Evolutionary conservation across 2,888 invertebrate genomes (phyloP), one percentile per base, ranked within the genome.

Genomic region (Drosophila neutralis): DNA sequence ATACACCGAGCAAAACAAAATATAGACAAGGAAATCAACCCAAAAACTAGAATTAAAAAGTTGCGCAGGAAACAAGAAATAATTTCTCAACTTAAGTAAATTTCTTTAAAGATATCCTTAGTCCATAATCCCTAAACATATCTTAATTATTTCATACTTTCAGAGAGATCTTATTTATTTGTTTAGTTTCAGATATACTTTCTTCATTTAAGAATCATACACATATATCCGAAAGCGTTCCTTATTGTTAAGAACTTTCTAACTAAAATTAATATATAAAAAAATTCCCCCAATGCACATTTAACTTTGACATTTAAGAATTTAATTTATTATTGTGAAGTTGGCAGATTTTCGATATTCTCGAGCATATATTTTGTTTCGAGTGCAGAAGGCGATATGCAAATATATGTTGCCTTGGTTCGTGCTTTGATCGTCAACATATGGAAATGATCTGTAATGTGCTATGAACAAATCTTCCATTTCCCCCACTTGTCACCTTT

Each of bases 391-490:
- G n/a, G 24, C 21, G 59, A 42, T 58, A 49, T 38, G 31, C 11
- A 24, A 56, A 18, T 52, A 51, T 42, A 52, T 52, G 15, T 27
- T 52, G 33, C 35, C 56, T 58, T n/a, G 33, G 49, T 42, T 62
- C 61, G 76, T 76, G 76, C 54, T 65, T 13, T 51, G 61, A 51
- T 35, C 29, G 24, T 27, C 24, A 35, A 24, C 35, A 11, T 27
- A 29, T 36, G 35, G 15, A 42, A 62, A 42, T 31, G 59, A 48
- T 51, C 51, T 49, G 11, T 42, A n/a, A 33, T 15, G 7, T 33
- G 45, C 45, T n/a, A 18, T 13, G 27, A 56, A 18, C 51, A 24
- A 35, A n/a, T 66, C 35, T 49, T n/a, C 18, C 18, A 11, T 4
- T 45, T 36, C n/a, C 29, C 10, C n/a, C 45, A 35, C 27, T 48